These are phyloP conservation scores for Gila orcuttii DNA, from an alignment of 2,113 vertebrate genomes.

Conservation along the genomic window DNA sequence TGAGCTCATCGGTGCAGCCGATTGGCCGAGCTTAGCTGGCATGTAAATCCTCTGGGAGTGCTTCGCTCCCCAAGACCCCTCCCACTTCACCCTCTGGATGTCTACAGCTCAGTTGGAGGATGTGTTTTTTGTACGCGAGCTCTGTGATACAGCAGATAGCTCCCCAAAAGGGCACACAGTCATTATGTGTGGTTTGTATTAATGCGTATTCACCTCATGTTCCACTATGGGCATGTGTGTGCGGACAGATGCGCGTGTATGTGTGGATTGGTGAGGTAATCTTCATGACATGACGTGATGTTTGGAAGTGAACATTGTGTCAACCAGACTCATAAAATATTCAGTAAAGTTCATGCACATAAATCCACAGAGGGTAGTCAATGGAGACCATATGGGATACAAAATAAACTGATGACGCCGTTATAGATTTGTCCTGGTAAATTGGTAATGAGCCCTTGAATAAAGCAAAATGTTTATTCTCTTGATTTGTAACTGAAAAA, in stretches of 20 bases:
- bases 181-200: conserved; percentile 30
- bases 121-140: conserved; percentile 31
- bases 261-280: conserved; percentile 49
- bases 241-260: conserved; percentile 45
- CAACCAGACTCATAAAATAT: conserved; percentile 58
- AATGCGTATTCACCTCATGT: conserved; percentile 10
- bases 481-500: neutral
- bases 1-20: conserved; percentile 67
- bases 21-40: conserved; percentile 74
- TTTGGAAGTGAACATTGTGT: conserved; percentile 59
- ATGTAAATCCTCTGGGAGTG: conserved; percentile 68
- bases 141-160: conserved; percentile 24
- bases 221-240: conserved; percentile 27
- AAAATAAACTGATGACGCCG: neutral
- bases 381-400: conserved; percentile 38
- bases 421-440: conserved; percentile 34
- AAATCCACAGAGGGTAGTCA: conserved; percentile 61
- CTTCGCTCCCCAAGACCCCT: conserved; percentile 19
- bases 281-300: conserved; percentile 50
- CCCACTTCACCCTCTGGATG: conserved; percentile 20
- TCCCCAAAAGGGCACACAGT: conserved; percentile 30
- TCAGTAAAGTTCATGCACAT: conserved; percentile 55
- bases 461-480: neutral
- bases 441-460: conserved; percentile 13
- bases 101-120: conserved; percentile 70